Base-by-base conservation (phyloP, 2,797 vertebrate genomes). In the Helicolenus hilgendorfi region DNA sequence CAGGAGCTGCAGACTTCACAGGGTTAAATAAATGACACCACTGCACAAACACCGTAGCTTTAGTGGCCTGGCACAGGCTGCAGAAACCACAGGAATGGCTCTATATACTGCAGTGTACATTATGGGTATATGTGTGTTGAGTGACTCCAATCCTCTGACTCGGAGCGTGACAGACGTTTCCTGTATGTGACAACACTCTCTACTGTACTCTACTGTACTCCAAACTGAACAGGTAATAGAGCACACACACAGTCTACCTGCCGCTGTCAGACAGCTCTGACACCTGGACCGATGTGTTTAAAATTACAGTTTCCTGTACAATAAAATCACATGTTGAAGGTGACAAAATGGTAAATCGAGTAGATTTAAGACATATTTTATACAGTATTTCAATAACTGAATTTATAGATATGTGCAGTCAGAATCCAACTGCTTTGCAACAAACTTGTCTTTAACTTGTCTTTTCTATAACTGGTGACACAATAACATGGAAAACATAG, bases 1-100 rank as follows among this genome's bases (percentile, higher is more conserved):
- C n/a, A 41, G 26, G 55, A 84, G 72, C 80, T 81, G 59, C 81
- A 83, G 87, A 92, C 86, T 63, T 84, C 22, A 81, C 86, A 86
- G 87, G 79, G 89, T 90, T 92, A 86, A 90, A 64, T 56, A 77
- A 83, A 79, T 80, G 83, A 86, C 81, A 86, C 86, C 64, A 38
- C 85, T 80, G 86, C 76, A 87, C 71, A 71, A 80, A 85, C 84
- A 92, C 56, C 38, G 79, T 41, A 76, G 74, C 78, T 79, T 85
- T 83, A 86, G 78, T 27, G 84, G 76, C 33, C 69, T 82, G 79
- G 70, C 62, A 76, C 77, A 60, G 69, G 41, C 71, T 62, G 59
- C 45, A 22, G 1, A 58, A 86, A 84, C 80, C 71, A 31, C 73
- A 91, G 80, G 73, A 69, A 88, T 64, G 79, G 22, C 62, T 78